Conservation (phyloP, 2,113 vertebrate species). For the Oreochromis niloticus region DNA sequence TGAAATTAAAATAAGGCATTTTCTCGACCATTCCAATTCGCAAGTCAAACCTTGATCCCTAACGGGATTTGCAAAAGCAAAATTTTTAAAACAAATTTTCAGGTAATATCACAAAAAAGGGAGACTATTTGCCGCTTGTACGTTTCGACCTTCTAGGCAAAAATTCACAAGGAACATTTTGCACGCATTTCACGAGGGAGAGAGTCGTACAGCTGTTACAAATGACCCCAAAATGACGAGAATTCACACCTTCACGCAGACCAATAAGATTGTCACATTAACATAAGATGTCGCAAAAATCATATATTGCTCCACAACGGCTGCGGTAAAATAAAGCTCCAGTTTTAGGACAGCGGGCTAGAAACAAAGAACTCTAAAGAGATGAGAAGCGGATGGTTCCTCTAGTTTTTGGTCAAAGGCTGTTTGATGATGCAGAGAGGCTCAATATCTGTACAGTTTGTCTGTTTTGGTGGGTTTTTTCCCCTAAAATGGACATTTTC, state of each 20-base stretch:
- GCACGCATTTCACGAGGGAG: neutral
- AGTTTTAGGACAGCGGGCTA: neutral
- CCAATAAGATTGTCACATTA: constrained; percentile 62
- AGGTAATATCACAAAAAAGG: neutral
- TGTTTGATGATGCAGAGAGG: constrained; percentile 54
- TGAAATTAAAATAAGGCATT: constrained; percentile 45
- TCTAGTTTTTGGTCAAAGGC: constrained; percentile 68
- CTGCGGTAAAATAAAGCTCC: neutral
- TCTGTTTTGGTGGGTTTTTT: neutral
- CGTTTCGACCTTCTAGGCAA: constrained; percentile 1
- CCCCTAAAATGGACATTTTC: neutral
- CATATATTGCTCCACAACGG: constrained; percentile 14
- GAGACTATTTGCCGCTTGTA: neutral
- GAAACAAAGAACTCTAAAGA: neutral
- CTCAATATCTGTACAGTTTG: neutral
- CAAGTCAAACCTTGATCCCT: neutral
- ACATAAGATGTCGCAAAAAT: constrained; percentile 13
- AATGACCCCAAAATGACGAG: neutral
- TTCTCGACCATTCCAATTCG: constrained; percentile 6
- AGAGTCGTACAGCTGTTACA: neutral
- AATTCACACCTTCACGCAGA: constrained; percentile 25
- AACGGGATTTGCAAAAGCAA: neutral
- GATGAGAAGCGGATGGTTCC: constrained; percentile 36
- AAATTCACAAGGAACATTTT: neutral
- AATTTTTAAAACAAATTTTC: neutral